Evolutionary conservation across 2,888 invertebrate genomes (phyloP).

Genomic region (Patella ulyssiponensis): DNA sequence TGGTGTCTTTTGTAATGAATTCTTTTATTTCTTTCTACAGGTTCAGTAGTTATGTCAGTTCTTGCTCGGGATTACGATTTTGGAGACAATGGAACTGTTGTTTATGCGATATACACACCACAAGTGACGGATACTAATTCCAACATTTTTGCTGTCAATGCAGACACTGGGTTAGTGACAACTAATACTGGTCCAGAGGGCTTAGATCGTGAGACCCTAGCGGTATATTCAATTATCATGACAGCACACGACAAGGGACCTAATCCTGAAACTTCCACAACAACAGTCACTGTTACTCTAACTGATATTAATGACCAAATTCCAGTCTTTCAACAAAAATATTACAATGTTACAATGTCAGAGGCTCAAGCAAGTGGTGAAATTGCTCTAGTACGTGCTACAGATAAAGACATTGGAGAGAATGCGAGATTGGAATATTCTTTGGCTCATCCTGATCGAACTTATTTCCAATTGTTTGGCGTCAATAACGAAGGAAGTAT

Average conservation of each 20-base stretch:
- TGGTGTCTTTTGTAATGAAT: not conserved
- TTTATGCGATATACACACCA: slow-evolving; percentile 53
- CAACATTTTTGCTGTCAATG: slow-evolving; percentile 53
- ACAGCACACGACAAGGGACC: slow-evolving; percentile 85
- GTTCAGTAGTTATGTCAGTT: slow-evolving; percentile 77
- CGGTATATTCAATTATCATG: slow-evolving; percentile 91
- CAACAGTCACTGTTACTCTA: slow-evolving; percentile 71
- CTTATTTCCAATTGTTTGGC: slow-evolving; percentile 54
- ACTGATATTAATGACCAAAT: slow-evolving; percentile 73
- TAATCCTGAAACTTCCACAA: slow-evolving; percentile 40
- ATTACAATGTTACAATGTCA: slow-evolving; percentile 50
- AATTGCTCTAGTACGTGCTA: slow-evolving; percentile 58
- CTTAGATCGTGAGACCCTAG: slow-evolving; percentile 63
- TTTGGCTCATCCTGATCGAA: slow-evolving; percentile 55
- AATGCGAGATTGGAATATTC: slow-evolving; percentile 96
- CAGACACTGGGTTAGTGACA: slow-evolving; percentile 57
- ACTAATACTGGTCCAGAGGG: slow-evolving; percentile 51
- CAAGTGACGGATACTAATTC: slow-evolving; percentile 35
- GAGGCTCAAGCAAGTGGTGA: slow-evolving; percentile 54
- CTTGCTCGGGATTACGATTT: slow-evolving; percentile 91
- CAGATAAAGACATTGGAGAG: slow-evolving; percentile 72
- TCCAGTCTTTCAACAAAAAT: slow-evolving; percentile 64
- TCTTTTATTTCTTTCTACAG: slow-evolving; percentile 17
- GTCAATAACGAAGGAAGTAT: slow-evolving; percentile 57
- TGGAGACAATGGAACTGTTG: slow-evolving; percentile 86